phyloP scores from a whole-genome alignment of 1,140 invertebrate genomes.

The Eueides isabella region DNA sequence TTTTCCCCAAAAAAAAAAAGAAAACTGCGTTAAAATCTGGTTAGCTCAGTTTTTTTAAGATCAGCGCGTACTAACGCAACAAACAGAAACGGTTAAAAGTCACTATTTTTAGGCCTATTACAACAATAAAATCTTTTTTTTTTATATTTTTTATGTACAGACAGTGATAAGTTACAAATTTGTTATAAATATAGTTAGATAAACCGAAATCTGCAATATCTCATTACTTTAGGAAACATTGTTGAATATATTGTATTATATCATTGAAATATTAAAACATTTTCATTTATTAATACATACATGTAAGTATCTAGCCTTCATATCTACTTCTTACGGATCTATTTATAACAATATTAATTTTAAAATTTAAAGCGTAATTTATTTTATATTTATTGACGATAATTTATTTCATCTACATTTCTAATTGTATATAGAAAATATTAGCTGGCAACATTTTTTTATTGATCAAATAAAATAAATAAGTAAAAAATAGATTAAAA shows the following conservation, averaged over 20 bases:
- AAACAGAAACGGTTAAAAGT: too few relatives aligned
- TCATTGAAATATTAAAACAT: neutral
- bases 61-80: too few relatives aligned
- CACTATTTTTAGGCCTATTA: too few relatives aligned
- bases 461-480: neutral
- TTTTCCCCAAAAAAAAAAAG: too few relatives aligned
- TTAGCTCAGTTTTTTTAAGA: too few relatives aligned
- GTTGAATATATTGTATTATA: neutral
- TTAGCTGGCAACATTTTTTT: neutral
- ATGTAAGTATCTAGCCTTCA: neutral
- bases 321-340: neutral
- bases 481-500: too few relatives aligned
- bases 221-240: neutral
- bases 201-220: neutral
- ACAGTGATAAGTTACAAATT: too few relatives aligned
- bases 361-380: neutral
- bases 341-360: neutral
- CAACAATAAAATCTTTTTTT: too few relatives aligned
- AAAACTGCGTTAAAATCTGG: too few relatives aligned
- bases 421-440: neutral
- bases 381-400: conserved; percentile 1
- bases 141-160: too few relatives aligned
- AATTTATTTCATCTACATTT: neutral
- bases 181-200: too few relatives aligned
- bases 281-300: neutral